A percentile compares a stretch with the other conserved stretches of the same genome.
These are phyloP conservation scores for Myiozetetes cayanensis DNA, from an alignment of 2,113 vertebrate genomes.

Conservation along the genomic window DNA sequence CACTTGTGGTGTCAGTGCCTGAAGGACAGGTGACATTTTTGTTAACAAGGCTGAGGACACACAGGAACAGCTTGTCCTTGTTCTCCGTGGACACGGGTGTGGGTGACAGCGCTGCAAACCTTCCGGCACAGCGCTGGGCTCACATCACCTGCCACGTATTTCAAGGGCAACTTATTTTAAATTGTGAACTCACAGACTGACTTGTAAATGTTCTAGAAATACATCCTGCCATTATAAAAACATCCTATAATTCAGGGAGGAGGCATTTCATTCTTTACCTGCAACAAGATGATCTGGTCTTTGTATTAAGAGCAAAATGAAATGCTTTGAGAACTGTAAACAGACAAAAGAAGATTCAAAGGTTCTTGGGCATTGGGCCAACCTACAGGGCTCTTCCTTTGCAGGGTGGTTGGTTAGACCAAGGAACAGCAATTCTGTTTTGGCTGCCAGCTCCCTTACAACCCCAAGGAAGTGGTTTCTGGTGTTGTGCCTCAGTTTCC, in stretches of 20 bases:
- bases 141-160: neutral
- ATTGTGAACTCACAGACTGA: neutral
- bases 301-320: neutral
- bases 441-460: neutral
- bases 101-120: neutral
- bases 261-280: neutral
- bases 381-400: neutral
- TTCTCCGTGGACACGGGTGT: neutral
- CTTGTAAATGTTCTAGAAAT: neutral
- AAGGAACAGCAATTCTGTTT: neutral
- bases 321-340: neutral
- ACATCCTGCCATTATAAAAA: neutral
- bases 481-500: neutral
- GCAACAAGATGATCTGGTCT: neutral
- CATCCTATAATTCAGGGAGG: neutral
- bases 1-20: neutral
- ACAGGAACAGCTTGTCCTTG: neutral
- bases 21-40: slow-evolving; percentile 34
- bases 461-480: neutral
- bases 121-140: rapidly evolving
- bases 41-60: neutral
- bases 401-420: neutral
- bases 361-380: neutral
- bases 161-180: neutral
- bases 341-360: neutral